These are phyloP conservation scores for Indri indri DNA, from an alignment of 2,113 vertebrate genomes.

Conservation along the genomic window DNA sequence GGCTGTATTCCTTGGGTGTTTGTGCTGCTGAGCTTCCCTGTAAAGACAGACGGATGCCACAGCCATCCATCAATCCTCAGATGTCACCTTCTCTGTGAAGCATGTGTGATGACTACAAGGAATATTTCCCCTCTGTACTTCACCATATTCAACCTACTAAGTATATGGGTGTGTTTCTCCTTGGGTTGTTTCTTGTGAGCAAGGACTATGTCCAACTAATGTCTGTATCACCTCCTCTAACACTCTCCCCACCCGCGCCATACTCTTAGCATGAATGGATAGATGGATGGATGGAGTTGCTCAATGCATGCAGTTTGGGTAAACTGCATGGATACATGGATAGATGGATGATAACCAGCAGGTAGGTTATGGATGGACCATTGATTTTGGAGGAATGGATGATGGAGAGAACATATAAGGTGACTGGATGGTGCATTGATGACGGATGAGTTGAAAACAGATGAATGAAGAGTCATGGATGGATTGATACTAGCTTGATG, in stretches of 20 bases:
- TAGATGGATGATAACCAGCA: neutral
- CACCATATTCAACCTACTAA: rapidly evolving
- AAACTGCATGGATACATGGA: neutral
- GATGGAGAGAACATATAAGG: neutral
- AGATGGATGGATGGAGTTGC: neutral
- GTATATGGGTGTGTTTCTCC: neutral
- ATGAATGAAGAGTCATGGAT: neutral
- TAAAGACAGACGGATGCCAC: no score
- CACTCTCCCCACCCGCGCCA: rapidly evolving
- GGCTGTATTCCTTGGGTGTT: no score
- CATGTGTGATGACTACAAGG: neutral
- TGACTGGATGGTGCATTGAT: neutral
- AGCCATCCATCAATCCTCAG: neutral
- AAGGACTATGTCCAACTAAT: neutral
- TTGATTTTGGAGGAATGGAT: neutral
- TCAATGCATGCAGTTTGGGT: neutral
- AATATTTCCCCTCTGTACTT: neutral
- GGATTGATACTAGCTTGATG: no score
- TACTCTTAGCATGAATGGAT: neutral
- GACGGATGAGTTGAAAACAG: neutral
- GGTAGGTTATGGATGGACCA: neutral
- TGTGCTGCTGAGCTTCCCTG: no score
- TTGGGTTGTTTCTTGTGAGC: neutral
- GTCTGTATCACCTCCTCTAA: neutral
- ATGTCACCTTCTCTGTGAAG: neutral